Conservation (phyloP, 2,888 invertebrate species). For the Argyresthia goedartella region DNA sequence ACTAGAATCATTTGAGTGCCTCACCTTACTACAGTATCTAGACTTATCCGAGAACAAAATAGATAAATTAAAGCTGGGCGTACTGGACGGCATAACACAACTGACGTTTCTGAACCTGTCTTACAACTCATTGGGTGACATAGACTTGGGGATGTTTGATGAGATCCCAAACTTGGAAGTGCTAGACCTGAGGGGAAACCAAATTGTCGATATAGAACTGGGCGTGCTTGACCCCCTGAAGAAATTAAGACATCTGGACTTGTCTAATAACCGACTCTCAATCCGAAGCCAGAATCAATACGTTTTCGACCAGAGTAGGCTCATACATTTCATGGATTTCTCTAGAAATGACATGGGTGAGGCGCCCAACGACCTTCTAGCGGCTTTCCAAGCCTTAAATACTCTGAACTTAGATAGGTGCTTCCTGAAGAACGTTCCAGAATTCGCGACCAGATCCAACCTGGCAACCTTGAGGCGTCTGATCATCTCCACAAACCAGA, state of each 20-base stretch:
- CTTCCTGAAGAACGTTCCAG: not conserved
- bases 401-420: not conserved
- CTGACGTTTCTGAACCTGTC: conserved; percentile 6
- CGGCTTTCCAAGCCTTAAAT: not conserved
- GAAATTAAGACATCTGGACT: not conserved
- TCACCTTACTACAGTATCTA: not conserved
- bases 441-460: not conserved
- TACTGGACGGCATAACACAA: not conserved
- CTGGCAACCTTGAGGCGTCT: not conserved
- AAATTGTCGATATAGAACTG: not conserved
- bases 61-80: not conserved
- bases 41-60: not conserved
- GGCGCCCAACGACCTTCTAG: not conserved
- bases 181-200: conserved; percentile 3
- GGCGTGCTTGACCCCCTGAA: not conserved
- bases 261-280: not conserved
- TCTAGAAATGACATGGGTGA: not conserved
- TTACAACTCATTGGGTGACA: not conserved
- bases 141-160: conserved; percentile 1
- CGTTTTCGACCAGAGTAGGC: not conserved
- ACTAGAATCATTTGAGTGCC: not conserved
- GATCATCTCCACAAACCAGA: not conserved
- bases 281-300: not conserved
- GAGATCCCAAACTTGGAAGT: conserved; percentile 2
- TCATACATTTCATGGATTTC: not conserved